These are phyloP conservation scores for Trogon melanurus DNA, from an alignment of 2,113 vertebrate genomes.

Conservation along the genomic window DNA sequence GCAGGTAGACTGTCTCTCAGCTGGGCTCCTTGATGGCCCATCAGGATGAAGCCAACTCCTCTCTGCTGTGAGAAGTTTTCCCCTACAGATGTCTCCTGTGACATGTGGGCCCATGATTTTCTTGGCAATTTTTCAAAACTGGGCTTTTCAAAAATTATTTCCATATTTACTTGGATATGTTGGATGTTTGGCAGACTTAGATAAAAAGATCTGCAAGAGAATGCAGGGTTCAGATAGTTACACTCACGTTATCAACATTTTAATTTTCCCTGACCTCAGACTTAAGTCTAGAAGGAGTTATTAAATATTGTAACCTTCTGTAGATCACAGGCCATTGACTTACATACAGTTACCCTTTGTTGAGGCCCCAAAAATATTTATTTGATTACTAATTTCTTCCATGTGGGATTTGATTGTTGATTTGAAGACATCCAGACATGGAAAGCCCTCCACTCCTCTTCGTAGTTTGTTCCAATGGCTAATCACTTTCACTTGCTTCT, in stretches of 20 bases:
- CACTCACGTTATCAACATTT: neutral
- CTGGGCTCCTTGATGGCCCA: rapidly evolving
- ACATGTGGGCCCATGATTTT: neutral
- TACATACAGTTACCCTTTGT: neutral
- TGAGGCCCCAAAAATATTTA: neutral
- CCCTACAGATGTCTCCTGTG: neutral
- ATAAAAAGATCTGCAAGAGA: neutral
- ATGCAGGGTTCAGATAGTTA: conserved; percentile 15
- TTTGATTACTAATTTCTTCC: conserved; percentile 38
- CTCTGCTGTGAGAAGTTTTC: neutral
- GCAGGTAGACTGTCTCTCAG: rapidly evolving
- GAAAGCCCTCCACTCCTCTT: neutral
- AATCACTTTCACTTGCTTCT: conserved; percentile 23
- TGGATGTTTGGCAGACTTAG: neutral
- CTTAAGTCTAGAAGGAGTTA: neutral
- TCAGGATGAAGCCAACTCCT: neutral
- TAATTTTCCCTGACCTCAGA: neutral
- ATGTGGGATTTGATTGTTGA: conserved; percentile 19
- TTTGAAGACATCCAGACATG: conserved; percentile 42
- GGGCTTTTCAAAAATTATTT: neutral
- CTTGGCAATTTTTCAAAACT: neutral
- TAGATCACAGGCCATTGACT: neutral
- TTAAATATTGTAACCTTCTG: neutral
- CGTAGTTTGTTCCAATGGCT: neutral
- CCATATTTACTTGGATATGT: neutral